Evolutionary conservation across 2,113 vertebrate species (phyloP).

Genomic region (Epinephelus cyanopodus): DNA sequence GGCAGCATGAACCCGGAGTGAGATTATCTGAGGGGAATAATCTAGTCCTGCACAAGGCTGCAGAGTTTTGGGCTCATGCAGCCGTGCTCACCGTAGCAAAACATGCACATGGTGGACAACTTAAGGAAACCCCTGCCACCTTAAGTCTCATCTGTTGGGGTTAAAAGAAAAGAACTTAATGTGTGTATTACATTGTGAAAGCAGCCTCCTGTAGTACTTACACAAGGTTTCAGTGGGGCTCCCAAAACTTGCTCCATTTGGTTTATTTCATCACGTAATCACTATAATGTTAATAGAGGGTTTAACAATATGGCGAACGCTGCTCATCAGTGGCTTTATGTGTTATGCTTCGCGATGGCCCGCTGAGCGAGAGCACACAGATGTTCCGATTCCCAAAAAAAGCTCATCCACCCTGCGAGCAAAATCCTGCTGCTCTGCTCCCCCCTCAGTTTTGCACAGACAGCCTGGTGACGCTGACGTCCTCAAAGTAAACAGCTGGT

Average conservation of each 20-base stretch:
- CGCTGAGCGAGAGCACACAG: slow-evolving; percentile 17
- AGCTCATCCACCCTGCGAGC: slow-evolving; percentile 15
- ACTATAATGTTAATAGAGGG: background rate
- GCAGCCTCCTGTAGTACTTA: background rate
- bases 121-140: slow-evolving; percentile 10
- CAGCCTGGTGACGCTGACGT: slow-evolving; percentile 6
- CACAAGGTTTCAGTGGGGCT: background rate
- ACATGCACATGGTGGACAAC: slow-evolving; percentile 9
- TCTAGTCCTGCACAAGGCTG: slow-evolving; percentile 58
- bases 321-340: slow-evolving; percentile 3
- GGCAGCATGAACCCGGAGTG: slow-evolving; percentile 42
- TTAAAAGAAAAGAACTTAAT: no score
- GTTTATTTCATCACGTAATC: slow-evolving; percentile 6
- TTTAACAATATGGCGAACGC: background rate
- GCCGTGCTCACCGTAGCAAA: slow-evolving; percentile 15
- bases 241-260: background rate
- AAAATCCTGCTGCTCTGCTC: background rate
- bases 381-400: slow-evolving; percentile 28
- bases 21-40: slow-evolving; percentile 82
- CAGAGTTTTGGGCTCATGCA: slow-evolving; percentile 41
- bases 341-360: slow-evolving; percentile 11
- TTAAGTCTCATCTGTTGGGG: background rate
- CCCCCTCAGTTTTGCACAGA: background rate
- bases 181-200: background rate
- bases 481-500: background rate